These are phyloP conservation scores for Apis mellifera DNA, from an alignment of 1,140 invertebrate genomes.

Conservation along the genomic window Amel_HAv3.1 CM009936.2:8114001-8114500, in stretches of 20 bases:
- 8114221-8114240: background rate
- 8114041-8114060: background rate
- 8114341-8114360: background rate
- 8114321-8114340: background rate
- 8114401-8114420: constrained; percentile 38
- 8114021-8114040: background rate
- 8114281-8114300: background rate
- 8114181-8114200: background rate
- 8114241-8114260: background rate
- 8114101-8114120: background rate
- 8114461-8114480: constrained; percentile 40
- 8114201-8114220: background rate
- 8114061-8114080: background rate
- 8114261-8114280: background rate
- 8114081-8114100: background rate
- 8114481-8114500: constrained; percentile 62
- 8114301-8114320: constrained; percentile 3
- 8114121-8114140: background rate
- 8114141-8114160: background rate
- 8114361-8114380: constrained; percentile 2
- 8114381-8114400: constrained; percentile 18
- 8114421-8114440: constrained; percentile 21
- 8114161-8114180: background rate
- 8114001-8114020: constrained; percentile 12
- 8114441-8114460: background rate